Percentiles rank a stretch among this genome's conserved stretches.
These are phyloP conservation scores for Abramis brama DNA, from an alignment of 2,113 vertebrate genomes.

Conservation along the genomic window DNA sequence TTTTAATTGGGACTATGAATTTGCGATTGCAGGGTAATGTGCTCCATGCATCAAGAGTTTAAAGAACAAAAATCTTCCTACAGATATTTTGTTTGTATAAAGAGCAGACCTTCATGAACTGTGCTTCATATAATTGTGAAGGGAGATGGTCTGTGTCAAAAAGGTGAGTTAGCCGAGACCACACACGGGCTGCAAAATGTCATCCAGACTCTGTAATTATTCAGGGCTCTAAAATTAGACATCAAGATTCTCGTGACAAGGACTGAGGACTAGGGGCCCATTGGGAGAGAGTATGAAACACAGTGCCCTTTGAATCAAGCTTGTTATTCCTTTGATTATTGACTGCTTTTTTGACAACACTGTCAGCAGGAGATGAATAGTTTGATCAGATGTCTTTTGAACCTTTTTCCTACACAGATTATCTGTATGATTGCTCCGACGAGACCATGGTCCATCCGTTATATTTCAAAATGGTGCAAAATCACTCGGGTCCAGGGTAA, in stretches of 20 bases:
- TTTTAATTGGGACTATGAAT: constrained; percentile 81
- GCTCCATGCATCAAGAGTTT: constrained; percentile 74
- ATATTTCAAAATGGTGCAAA: background rate
- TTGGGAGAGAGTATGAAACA: constrained; percentile 49
- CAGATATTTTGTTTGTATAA: constrained; percentile 63
- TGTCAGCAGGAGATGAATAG: constrained; percentile 52
- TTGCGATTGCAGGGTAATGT: constrained; percentile 77
- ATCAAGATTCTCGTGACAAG: constrained; percentile 47
- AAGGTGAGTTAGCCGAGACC: constrained; percentile 50
- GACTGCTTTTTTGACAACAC: constrained; percentile 54
- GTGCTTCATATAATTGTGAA: constrained; percentile 71
- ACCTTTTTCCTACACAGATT: constrained; percentile 7
- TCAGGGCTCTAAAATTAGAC: constrained; percentile 55
- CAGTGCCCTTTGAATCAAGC: constrained; percentile 56
- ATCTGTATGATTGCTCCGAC: constrained; percentile 1
- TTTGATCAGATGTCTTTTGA: constrained; percentile 40
- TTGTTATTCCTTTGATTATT: constrained; percentile 53
- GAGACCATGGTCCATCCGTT: background rate
- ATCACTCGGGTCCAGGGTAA: background rate
- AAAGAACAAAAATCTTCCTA: constrained; percentile 72
- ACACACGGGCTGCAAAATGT: constrained; percentile 57
- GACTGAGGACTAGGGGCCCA: constrained; percentile 42
- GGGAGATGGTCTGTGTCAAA: constrained; percentile 56
- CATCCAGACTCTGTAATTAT: constrained; percentile 57
- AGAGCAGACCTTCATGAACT: constrained; percentile 63